Evolutionary conservation across 2,797 vertebrate species (phyloP).

Genomic region (Enteromius fasciolatus): DNA sequence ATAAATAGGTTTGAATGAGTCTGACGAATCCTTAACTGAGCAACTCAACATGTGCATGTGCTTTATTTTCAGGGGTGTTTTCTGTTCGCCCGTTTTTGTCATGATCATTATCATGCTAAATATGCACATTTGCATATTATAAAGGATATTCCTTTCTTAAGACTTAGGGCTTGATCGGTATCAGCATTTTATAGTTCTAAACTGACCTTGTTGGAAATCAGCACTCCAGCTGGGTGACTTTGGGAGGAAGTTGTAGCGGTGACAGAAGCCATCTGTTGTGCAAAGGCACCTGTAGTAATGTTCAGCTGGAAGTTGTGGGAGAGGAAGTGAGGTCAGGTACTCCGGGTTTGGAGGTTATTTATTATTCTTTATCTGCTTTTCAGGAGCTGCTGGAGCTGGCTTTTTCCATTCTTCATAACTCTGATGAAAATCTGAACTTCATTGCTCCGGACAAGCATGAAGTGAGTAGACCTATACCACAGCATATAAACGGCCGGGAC

Average conservation of each 20-base stretch:
- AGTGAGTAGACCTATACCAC: slow-evolving; percentile 71
- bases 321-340: slow-evolving; percentile 28
- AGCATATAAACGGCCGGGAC: not conserved
- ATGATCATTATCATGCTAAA: not conserved
- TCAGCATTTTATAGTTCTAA: not conserved
- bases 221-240: slow-evolving; percentile 36
- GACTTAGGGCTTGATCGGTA: not conserved
- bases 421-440: slow-evolving; percentile 86
- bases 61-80: not conserved
- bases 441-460: slow-evolving; percentile 88
- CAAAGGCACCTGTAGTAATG: slow-evolving; percentile 26
- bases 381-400: slow-evolving; percentile 86
- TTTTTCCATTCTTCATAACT: slow-evolving; percentile 86
- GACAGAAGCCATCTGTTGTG: slow-evolving; percentile 55
- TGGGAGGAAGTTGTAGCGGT: slow-evolving; percentile 25
- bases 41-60: not conserved
- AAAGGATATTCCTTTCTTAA: not conserved
- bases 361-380: slow-evolving; percentile 52
- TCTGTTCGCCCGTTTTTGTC: not conserved
- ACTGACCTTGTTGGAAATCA: not conserved
- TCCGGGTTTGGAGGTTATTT: slow-evolving; percentile 2
- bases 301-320: slow-evolving; percentile 32
- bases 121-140: not conserved
- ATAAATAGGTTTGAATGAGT: not conserved
- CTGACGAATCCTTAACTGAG: too few species aligned